phyloP scores from a whole-genome alignment of 2,113 vertebrate genomes.

The Vidua macroura region DNA sequence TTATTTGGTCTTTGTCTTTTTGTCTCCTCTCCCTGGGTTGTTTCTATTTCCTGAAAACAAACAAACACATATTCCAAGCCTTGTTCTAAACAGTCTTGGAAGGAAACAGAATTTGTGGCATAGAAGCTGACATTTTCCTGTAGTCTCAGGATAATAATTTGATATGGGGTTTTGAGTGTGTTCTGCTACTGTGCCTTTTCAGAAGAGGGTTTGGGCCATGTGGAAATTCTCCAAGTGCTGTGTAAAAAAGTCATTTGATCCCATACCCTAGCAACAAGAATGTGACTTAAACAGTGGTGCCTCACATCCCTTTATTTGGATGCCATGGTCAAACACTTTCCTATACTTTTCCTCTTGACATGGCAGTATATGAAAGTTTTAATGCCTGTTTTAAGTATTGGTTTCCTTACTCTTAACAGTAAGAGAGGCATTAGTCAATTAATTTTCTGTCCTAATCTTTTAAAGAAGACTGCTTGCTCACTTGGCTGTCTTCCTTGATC shows the following conservation, averaged over 20 bases:
- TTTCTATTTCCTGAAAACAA: not conserved
- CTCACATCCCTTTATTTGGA: not conserved
- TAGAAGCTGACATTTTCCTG: not conserved
- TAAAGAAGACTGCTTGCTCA: not conserved
- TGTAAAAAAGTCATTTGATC: not conserved
- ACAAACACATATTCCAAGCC: not conserved
- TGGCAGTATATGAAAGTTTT: not conserved
- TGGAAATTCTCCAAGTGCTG: not conserved
- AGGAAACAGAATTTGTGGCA: not conserved
- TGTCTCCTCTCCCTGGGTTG: not conserved
- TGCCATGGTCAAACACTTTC: not conserved
- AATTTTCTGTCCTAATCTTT: not conserved
- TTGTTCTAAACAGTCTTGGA: not conserved
- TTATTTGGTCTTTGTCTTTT: not conserved
- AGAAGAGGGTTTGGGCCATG: not conserved
- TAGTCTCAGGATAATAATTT: not conserved
- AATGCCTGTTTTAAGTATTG: not conserved
- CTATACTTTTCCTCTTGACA: not conserved
- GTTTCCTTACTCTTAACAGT: not conserved
- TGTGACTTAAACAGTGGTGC: not conserved
- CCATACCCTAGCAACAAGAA: not conserved
- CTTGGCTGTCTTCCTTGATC: not conserved
- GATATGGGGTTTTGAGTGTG: accelerated
- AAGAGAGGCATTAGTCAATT: not conserved
- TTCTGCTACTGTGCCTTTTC: not conserved